Base-by-base conservation (phyloP, 2,888 invertebrate genomes). In the Andrena haemorrhoa region DNA sequence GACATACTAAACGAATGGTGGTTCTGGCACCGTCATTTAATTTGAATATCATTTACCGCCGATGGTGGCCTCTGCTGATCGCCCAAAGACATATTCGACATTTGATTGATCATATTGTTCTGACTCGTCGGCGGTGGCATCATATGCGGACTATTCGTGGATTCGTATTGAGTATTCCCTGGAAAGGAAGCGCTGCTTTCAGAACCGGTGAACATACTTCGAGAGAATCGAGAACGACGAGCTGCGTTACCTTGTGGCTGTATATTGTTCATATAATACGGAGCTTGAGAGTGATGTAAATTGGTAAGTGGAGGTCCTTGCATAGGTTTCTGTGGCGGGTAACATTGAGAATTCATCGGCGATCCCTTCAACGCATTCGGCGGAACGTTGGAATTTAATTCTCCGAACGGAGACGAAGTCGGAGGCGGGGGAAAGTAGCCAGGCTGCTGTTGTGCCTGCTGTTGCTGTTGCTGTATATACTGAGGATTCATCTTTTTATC, bases 401-500 rank as follows among this genome's bases (percentile, higher is more conserved):
- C 90, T 51, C 89, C 89, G 75, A 88, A 91, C n/a, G 90, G 83
- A 41, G 88, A 82, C 64, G 86, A 82, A 31, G 79, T 85, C 66
- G 88, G 83, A 69, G 88, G 83, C 61, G 89, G 88, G 72, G 86
- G 79, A 60, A 87, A 88, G 79, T 90, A 89, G 26, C 86, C 80
- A 66, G 88, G 84, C 70, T 78, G 90, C 79, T 77, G 90, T 76
- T 81, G 88, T 51, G 87, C 80, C 63, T 82, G 90, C 79, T 83
- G 87, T 51, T 92, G 91, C 75, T 87, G 88, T 53, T 92, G 92
- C 70, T 92, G 94, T 90, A 95, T 92, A 86, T 94, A 95, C 83
- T 95, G 95, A 47, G 95, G 94, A 94, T 95, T 95, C 95, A 95
- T 95, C n/a, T 76, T 81, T 92, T 89, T 84, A 88, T 78, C 83